Evolutionary conservation across 1,140 invertebrate species (phyloP).

Genomic region (Drosophila elegans): DNA sequence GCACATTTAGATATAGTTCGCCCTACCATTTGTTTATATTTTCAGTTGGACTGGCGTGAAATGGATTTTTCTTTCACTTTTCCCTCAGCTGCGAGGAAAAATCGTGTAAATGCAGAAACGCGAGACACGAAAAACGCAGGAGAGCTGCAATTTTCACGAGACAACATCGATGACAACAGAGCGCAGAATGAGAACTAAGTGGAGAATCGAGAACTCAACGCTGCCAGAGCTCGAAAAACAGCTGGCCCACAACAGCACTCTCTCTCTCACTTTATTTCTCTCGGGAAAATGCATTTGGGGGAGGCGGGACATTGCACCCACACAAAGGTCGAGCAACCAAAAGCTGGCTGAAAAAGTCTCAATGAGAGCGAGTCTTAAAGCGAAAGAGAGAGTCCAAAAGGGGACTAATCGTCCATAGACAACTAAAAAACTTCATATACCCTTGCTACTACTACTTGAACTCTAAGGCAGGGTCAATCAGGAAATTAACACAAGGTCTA

Average conservation of each 20-base stretch:
- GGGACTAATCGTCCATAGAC: slow-evolving; percentile 40
- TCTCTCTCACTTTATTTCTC: slow-evolving; percentile 7
- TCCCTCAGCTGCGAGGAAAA: slow-evolving; percentile 48
- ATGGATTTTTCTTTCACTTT: slow-evolving; percentile 51
- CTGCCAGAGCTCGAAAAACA: slow-evolving; percentile 27
- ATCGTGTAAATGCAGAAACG: slow-evolving; percentile 66
- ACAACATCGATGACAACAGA: slow-evolving; percentile 75
- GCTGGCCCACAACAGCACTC: slow-evolving; percentile 14
- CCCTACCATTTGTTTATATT: slow-evolving; percentile 76
- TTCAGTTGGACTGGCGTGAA: slow-evolving; percentile 22
- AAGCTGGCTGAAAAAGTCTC: slow-evolving; percentile 44
- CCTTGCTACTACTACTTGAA: slow-evolving; percentile 6
- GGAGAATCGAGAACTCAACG: slow-evolving; percentile 12
- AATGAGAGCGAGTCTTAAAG: slow-evolving; percentile 48
- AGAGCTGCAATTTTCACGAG: slow-evolving; percentile 44
- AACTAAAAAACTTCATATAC: slow-evolving; percentile 49
- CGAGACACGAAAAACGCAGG: slow-evolving; percentile 23
- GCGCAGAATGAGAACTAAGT: slow-evolving; percentile 67
- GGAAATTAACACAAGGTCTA: neutral
- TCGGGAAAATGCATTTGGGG: slow-evolving; percentile 24
- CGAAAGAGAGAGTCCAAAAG: slow-evolving; percentile 23
- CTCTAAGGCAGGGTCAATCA: slow-evolving; percentile 3
- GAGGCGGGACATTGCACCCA: slow-evolving; percentile 70
- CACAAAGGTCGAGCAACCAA: slow-evolving; percentile 43
- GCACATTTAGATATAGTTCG: slow-evolving; percentile 6